Conservation (phyloP, 2,888 invertebrate species). For the Eremobia ochroleuca region DNA sequence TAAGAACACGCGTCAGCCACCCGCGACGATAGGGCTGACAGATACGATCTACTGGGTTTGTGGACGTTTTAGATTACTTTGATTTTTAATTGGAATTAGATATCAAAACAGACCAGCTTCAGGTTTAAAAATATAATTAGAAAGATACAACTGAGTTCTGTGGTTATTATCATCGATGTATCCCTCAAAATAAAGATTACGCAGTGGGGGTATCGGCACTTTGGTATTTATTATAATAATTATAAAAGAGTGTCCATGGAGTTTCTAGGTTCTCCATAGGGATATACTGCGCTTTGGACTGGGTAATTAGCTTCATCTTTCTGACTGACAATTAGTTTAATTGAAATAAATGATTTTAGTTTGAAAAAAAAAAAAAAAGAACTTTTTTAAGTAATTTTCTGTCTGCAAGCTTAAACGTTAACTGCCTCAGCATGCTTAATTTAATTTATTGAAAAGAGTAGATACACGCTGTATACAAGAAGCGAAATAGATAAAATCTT, state of each 20-base stretch:
- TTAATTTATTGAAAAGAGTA: neutral
- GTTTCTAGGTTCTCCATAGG: neutral
- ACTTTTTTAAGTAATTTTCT: neutral
- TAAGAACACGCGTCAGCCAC: constrained; percentile 78
- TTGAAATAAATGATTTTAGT: neutral
- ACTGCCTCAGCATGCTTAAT: neutral
- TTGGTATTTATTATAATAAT: neutral
- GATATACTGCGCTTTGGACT: neutral
- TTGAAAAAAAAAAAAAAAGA: neutral
- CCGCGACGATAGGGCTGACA: constrained; percentile 76
- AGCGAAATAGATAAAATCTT: constrained; percentile 1
- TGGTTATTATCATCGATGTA: neutral
- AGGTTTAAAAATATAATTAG: neutral
- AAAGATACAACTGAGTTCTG: neutral
- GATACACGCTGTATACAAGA: neutral
- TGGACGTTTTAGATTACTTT: constrained; percentile 3
- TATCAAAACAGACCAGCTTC: neutral
- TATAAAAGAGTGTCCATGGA: neutral
- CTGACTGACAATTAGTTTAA: neutral
- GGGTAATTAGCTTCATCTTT: neutral
- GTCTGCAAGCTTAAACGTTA: neutral
- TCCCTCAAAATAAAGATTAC: neutral
- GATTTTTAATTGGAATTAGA: constrained; percentile 28
- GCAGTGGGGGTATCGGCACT: neutral
- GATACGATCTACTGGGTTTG: constrained; percentile 38